Base-by-base conservation (phyloP, 1,140 invertebrate species). In the Trissolcus basalis region DNA sequence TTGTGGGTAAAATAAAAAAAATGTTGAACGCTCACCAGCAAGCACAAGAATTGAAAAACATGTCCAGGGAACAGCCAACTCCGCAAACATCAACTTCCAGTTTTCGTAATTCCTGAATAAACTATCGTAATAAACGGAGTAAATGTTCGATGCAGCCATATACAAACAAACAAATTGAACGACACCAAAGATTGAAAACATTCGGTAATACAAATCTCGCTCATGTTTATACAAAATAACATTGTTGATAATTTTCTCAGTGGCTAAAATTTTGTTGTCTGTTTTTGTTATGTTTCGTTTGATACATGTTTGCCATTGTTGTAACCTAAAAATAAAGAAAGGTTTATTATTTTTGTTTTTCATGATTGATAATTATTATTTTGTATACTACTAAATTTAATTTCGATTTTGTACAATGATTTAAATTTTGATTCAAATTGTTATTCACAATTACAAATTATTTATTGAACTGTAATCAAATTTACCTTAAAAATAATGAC, bases 171-270 rank as follows among this genome's bases (percentile, higher is more conserved):
- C 41, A 11, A 47, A 33, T 19, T 58, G 54, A 15, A 58, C 44
- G 0, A 58, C 44, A 33, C 8, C 15, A 36, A 58, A 58, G 33
- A 47, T 16, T 35, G 7, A 0, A 10, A 32, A 27, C 13, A 61
- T 4, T 27, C 33, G 36, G 32, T 43, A 27, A 32, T 41, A 61
- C 9, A 8, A n/a, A 4, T 35, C 14, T 13, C n/a, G 7, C 0
- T 60, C 19, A 33, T 51, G 11, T 43, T 49, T 50, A n/a, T 51
- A 61, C 6, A 61, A 33, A 60, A 60, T 9, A 41, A 60, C 56
- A 49, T 60, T 60, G 15, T 60, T 60, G 6, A 41, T 1, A 13
- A 58, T 35, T 39, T 47, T 58, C 14, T 44, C 12, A 3, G 43
- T 27, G 1, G 19, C 19, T 27, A 27, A 3, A 27, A 27, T 27